These are phyloP conservation scores for Octomys mimax DNA, from an alignment of 2,797 vertebrate genomes.

Conservation along the genomic window DNA sequence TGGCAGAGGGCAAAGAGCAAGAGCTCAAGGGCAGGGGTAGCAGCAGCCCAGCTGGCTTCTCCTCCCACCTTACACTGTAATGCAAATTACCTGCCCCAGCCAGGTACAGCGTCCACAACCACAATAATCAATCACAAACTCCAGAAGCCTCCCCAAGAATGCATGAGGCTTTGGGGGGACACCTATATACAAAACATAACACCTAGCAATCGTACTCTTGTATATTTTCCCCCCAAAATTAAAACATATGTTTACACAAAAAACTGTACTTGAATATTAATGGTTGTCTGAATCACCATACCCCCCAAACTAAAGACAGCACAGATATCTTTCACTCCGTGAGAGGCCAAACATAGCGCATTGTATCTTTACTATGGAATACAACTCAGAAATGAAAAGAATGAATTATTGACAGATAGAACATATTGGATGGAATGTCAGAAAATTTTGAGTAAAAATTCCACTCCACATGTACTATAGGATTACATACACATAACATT, in stretches of 20 bases:
- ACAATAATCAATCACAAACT: no score
- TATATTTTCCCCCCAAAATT: neutral
- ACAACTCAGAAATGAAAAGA: constrained; percentile 19
- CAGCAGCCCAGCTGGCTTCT: no score
- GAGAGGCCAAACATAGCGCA: neutral
- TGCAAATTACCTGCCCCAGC: no score
- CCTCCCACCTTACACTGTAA: no score
- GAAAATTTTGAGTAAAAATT: constrained; percentile 15
- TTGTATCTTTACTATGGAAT: neutral
- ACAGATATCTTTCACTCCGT: neutral
- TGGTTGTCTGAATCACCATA: neutral
- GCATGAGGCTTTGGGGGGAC: no score
- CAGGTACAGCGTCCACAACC: no score
- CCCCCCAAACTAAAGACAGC: neutral
- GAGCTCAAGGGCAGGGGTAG: no score
- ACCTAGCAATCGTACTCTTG: neutral
- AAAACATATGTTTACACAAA: constrained; percentile 7
- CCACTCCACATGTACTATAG: neutral
- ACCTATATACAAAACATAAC: no score
- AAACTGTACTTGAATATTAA: neutral
- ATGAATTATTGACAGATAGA: neutral
- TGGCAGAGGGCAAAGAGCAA: no score
- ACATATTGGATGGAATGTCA: neutral
- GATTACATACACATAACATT: neutral
- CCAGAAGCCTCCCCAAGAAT: no score